Evolutionary conservation across 1,140 invertebrate genomes (phyloP), one percentile per base, ranked within the genome.

Genomic region (Tetranychus cinnabarinus): DNA sequence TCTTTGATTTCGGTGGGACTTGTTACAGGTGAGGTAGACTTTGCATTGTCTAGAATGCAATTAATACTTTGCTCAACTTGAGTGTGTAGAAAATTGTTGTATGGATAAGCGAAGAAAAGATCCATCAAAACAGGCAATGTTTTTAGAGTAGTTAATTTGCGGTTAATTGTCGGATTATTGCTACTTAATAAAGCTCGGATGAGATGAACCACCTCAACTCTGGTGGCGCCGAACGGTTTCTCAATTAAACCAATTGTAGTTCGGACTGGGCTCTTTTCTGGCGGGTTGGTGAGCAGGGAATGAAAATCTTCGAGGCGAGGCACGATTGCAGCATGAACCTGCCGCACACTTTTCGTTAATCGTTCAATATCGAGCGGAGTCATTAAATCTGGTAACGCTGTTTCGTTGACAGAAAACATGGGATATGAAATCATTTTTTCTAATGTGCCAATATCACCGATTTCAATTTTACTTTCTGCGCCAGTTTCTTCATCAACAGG

Each of bases 81-180:
- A 61, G 82, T 82, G 73, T 90, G 88, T 65, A 90, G 75, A 74
- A 90, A 89, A 76, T 88, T 91, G 75, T 91, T 90, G 79, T 84
- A 82, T 39, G 78, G 76, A 76, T 83, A 87, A 69, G 79, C 77
- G 72, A 88, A 86, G 77, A 86, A 84, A 72, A 89, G 75, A 75
- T 88, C 82, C 72, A 82, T 70, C 66, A 84, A 70, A 64, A 78
- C 75, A 66, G 77, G 70, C 61, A 82, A 75, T 66, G 79, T 80
- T 65, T 77, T 76, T 61, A 81, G 69, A 63, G 75, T 70, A 59
- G 70, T 70, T 58, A 80, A 68, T 63, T 73, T 73, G 62, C 72
- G 67, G 65, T 75, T 73, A 64, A 85, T 72, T 64, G 77, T 75
- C 37, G 73, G 69, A 70, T 78, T 81, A 68, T 85, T 81, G 3